Percentiles rank a stretch among this genome's conserved stretches.
These are phyloP conservation scores for Exephanes ischioxanthus DNA, from an alignment of 2,888 invertebrate species.

Conservation along the genomic window DNA sequence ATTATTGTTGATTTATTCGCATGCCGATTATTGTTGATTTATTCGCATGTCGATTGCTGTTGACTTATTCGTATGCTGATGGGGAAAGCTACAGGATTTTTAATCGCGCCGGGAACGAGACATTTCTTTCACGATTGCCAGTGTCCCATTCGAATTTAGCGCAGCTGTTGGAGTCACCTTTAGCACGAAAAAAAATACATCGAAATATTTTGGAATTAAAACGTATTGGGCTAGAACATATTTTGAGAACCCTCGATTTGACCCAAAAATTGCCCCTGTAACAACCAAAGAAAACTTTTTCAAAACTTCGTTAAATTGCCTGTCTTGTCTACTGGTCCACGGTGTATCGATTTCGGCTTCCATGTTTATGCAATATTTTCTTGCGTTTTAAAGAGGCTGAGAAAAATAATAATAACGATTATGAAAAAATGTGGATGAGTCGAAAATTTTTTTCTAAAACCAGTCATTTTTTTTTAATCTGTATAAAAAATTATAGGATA, in stretches of 20 bases:
- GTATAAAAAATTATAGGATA: no score
- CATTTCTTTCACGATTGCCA: background rate
- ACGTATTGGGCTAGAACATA: background rate
- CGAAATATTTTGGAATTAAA: background rate
- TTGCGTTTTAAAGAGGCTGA: no score
- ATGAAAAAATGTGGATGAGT: no score
- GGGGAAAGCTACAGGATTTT: background rate
- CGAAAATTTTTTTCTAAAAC: no score
- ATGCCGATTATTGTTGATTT: background rate
- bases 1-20: no score
- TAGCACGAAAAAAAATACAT: background rate
- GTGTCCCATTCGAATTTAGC: background rate
- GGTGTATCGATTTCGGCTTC: no score
- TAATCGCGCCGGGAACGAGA: background rate
- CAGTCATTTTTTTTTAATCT: no score
- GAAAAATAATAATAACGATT: no score
- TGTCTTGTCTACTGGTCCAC: no score
- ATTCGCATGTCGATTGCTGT: background rate
- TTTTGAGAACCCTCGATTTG: background rate
- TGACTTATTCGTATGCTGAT: background rate
- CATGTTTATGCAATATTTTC: no score
- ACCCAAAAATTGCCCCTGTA: background rate
- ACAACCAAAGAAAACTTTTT: no score
- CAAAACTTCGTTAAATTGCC: no score
- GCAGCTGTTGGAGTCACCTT: background rate